Evolutionary conservation across 2,888 invertebrate species (phyloP), one percentile per base, ranked within the genome.

Genomic region (Mellilla xanthometata): DNA sequence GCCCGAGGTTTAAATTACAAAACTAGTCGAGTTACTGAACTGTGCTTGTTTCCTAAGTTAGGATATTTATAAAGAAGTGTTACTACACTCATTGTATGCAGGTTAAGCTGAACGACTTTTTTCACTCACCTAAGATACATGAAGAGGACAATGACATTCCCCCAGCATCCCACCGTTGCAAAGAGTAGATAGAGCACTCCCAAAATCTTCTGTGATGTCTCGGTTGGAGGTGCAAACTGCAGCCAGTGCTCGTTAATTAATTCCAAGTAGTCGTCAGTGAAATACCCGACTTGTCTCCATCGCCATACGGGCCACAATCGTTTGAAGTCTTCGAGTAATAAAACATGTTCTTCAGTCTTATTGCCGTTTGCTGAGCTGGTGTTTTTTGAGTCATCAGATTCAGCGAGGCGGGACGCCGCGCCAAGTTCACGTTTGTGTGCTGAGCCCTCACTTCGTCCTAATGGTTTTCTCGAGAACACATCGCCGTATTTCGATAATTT

Each of bases 231-330:
- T 12, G 91, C 87, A 69, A 93, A 95, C 57, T 90, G 79, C 54
- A 95, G 76, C 95, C 95, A 95, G 70, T 95, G 94, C 1, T 91
- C 83, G 76, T 95, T 94, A 50, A 95, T 93, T 50, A 90, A 72
- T 43, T 85, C 66, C 59, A 93, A 64, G 61, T 91, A 92, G 48
- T 91, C 90, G 26, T 92, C 92, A 2, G 83, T 76, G 68, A 93
- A 93, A 65, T 88, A 90, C 12, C 92, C 92, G 47, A 79, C 65
- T 31, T 82, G 61, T 49, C 72, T 74, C 93, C 93, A 93, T 26
- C 71, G 65, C 12, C 77, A 68, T 35, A 90, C 74, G 9, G 90
- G 88, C 89, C 90, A 90, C 29, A 65, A 48, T 53, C 56, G 65
- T 49, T 79, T 81, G 64, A 90, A 90, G 41, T 69, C 65, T 12